Evolutionary conservation across 2,797 vertebrate species (phyloP).

Genomic region (Crenichthys baileyi): DNA sequence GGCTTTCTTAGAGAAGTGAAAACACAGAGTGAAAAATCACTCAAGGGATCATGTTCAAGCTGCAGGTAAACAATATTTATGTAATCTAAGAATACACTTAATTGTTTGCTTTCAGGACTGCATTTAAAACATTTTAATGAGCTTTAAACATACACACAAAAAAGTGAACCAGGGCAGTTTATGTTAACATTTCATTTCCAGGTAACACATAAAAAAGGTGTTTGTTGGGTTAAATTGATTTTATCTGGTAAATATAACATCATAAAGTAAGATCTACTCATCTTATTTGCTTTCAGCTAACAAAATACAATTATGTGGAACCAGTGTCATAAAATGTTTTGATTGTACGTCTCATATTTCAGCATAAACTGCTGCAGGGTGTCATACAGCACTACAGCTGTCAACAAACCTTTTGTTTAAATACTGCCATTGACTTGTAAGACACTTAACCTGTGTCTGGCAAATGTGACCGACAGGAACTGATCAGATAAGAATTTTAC

Average conservation of each 20-base stretch:
- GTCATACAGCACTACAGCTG: not conserved
- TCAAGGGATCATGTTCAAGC: constrained; percentile 71
- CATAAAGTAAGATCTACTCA: too few species aligned
- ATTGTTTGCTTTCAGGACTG: not conserved
- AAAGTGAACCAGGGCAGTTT: too few species aligned
- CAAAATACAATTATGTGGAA: too few species aligned
- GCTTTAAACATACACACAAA: not conserved
- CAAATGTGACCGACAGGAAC: not conserved
- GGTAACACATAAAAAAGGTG: too few species aligned
- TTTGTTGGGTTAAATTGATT: too few species aligned
- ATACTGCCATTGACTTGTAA: not conserved
- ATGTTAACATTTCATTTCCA: too few species aligned
- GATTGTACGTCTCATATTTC: not conserved
- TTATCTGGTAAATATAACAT: too few species aligned
- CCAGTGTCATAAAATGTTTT: too few species aligned
- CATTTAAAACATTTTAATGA: not conserved
- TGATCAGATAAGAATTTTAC: not conserved
- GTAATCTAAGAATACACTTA: not conserved
- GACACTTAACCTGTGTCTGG: not conserved
- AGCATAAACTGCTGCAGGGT: not conserved
- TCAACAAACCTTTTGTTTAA: constrained; percentile 1
- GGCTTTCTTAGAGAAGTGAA: constrained; percentile 12
- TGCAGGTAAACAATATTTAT: constrained; percentile 57
- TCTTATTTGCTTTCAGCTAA: too few species aligned
- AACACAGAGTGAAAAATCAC: constrained; percentile 6